Evolutionary conservation across 1,140 invertebrate species (phyloP), one percentile per base, ranked within the genome.

Genomic region (Philotrypesis tridentata): DNA sequence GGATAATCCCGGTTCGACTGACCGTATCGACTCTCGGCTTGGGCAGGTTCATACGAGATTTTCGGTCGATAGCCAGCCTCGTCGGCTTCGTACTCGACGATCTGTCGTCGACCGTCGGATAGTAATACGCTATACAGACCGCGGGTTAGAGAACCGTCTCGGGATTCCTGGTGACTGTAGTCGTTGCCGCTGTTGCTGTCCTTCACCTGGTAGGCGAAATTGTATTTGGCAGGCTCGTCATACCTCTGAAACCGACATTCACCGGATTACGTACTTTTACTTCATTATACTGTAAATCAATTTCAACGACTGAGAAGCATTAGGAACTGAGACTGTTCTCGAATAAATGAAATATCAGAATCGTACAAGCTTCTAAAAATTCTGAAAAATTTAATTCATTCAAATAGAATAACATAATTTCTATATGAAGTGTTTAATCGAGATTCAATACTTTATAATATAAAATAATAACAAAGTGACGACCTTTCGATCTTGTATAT

Each of bases 71-170:
- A 97, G 31, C 96, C 96, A 68, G 94, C 93, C 83, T 94, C 93
- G 84, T 96, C 95, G 11, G 95, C 95, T 86, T 94, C 94, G 88
- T 97, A 97, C 84, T 95, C 94, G 0, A 97, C 96, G 72, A 95
- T 93, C 91, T 96, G 95, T 85, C 94, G 94, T 83, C 95, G 94
- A 79, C 96, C 95, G 90, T 96, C 95, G 82, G 95, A 95, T 67
- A 96, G 90, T 5, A 96, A 90, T 0, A 96, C 95, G 86, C 94
- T 95, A 89, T 96, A 96, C 73, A 93, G 92, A 71, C 95, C 95
- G 76, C 94, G 92, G 61, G 95, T 93, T n/a, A 92, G 91, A 85
- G 95, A 93, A 61, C 95, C 95, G 85, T 95, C 92, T 37, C 95
- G 93, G 0, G 93, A 92, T 87, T 96, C 95, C 87, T 94, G 92